A percentile compares a stretch with the other conserved stretches of the same genome.
These are phyloP conservation scores for Spermophilus dauricus DNA, from an alignment of 2,113 vertebrate species.

Conservation along the genomic window DNA sequence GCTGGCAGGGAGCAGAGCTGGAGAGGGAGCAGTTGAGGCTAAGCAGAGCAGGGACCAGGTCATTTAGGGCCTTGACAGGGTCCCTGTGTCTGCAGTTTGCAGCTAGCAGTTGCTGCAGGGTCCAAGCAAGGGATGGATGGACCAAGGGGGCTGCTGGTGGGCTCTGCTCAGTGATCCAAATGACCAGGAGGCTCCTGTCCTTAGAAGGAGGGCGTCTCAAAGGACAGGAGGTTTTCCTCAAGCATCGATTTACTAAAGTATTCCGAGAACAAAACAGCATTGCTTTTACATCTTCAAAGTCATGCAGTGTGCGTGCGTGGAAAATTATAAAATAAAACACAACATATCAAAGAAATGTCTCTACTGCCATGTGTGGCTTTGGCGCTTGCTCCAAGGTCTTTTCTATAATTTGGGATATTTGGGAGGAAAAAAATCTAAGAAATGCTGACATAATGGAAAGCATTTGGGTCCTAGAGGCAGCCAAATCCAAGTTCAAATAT, in stretches of 20 bases:
- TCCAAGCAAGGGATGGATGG: background rate
- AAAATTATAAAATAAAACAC: background rate
- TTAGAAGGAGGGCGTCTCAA: background rate
- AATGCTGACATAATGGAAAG: conserved; percentile 60
- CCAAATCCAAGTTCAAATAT: conserved; percentile 64
- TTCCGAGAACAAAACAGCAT: background rate
- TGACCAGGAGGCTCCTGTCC: background rate
- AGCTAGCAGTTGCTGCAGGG: background rate
- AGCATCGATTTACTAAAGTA: background rate
- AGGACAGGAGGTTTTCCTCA: background rate
- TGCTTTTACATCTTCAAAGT: background rate
- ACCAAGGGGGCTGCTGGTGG: too few relatives aligned
- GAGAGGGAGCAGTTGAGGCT: background rate
- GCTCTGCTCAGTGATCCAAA: background rate
- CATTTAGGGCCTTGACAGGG: background rate
- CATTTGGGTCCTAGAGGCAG: background rate
- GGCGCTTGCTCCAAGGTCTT: conserved; percentile 17
- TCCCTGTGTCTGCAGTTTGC: background rate
- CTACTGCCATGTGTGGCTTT: background rate
- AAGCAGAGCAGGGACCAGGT: background rate
- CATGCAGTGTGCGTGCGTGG: too few relatives aligned
- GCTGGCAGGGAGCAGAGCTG: background rate
- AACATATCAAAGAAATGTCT: background rate
- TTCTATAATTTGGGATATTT: conserved; percentile 32
- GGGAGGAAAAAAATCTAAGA: conserved; percentile 62